Evolutionary conservation across 2,888 invertebrate species (phyloP).

Genomic region (Elegia similella): DNA sequence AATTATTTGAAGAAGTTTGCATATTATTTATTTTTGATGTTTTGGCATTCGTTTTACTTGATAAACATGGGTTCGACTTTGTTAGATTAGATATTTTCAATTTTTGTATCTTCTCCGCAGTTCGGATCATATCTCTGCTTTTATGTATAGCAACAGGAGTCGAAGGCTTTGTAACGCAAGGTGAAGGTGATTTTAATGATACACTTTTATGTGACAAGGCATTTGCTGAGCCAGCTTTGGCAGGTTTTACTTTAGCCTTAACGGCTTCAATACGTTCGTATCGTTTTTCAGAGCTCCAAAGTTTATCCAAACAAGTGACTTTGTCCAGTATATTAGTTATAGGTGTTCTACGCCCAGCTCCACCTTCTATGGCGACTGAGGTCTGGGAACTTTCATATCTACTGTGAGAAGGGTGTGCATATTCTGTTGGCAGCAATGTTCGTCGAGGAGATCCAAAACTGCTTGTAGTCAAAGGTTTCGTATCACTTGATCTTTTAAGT

Average conservation of each 20-base stretch:
- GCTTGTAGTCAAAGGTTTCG: constrained; percentile 57
- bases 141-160: constrained; percentile 51
- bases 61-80: constrained; percentile 59
- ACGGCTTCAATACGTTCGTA: constrained; percentile 66
- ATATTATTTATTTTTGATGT: constrained; percentile 38
- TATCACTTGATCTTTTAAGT: constrained; percentile 39
- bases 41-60: constrained; percentile 44
- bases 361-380: constrained; percentile 69
- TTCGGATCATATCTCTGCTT: constrained; percentile 73
- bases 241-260: constrained; percentile 52
- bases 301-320: constrained; percentile 79
- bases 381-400: constrained; percentile 49
- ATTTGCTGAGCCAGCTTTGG: constrained; percentile 37
- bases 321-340: constrained; percentile 75
- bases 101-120: constrained; percentile 71
- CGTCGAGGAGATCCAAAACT: constrained; percentile 72
- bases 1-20: constrained; percentile 45
- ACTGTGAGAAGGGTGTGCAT: constrained; percentile 49
- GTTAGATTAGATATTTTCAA: constrained; percentile 53
- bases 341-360: constrained; percentile 73
- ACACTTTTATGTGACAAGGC: constrained; percentile 30
- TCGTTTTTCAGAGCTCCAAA: constrained; percentile 74
- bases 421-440: constrained; percentile 69
- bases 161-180: constrained; percentile 34
- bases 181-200: constrained; percentile 27